Conservation (phyloP, 1,140 invertebrate species). For the Orussus abietinus region DNA sequence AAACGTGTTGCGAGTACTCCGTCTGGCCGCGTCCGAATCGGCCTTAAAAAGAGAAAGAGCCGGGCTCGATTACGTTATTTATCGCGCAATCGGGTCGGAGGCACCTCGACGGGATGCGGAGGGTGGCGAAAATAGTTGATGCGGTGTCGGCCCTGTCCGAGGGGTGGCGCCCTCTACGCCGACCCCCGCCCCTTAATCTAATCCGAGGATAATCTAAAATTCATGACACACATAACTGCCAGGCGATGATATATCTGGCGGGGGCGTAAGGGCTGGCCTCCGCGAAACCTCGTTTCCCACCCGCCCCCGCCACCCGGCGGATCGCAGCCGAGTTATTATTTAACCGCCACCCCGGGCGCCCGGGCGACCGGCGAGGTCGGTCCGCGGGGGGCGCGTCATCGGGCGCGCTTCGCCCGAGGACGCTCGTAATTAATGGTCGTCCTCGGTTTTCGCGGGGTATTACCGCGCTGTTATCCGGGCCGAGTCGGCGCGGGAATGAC, state of each 20-base stretch:
- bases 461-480: conserved; percentile 32
- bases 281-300: no score
- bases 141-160: neutral
- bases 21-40: no score
- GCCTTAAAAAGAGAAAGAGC: no score
- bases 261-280: conserved; percentile 34
- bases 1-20: no score
- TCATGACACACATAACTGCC: conserved; percentile 53
- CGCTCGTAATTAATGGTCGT: conserved; percentile 38
- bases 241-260: conserved; percentile 50
- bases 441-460: conserved; percentile 31
- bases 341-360: no score
- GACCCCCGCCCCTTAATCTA: conserved; percentile 44
- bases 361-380: no score
- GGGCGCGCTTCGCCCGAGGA: no score
- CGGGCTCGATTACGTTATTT: no score
- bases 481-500: no score
- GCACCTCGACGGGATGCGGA: neutral
- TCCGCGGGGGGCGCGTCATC: no score
- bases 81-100: neutral
- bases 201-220: conserved; percentile 52
- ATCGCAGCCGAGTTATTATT: conserved; percentile 16
- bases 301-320: no score
- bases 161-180: conserved; percentile 1
- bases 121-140: neutral